A percentile compares a stretch with the other conserved stretches of the same genome.
These are phyloP conservation scores for Alaudala cheleensis DNA, from an alignment of 2,113 vertebrate species.

Conservation along the genomic window DNA sequence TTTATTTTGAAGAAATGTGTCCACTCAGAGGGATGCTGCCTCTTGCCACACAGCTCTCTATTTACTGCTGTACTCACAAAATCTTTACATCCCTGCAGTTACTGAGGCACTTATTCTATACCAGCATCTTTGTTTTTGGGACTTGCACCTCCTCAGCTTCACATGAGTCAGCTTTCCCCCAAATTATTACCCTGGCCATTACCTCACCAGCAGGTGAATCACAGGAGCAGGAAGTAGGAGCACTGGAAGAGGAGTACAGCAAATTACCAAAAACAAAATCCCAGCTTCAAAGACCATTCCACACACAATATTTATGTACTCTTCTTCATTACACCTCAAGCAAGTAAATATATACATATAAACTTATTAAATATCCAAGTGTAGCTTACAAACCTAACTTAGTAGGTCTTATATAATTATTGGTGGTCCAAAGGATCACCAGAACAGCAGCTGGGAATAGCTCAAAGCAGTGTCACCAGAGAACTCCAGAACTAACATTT, in stretches of 20 bases:
- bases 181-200: neutral
- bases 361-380: neutral
- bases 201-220: neutral
- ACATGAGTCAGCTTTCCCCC: neutral
- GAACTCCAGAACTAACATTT: neutral
- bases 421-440: neutral
- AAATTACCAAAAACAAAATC: slow-evolving; percentile 19
- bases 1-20: neutral
- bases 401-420: neutral
- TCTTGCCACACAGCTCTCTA: neutral
- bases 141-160: neutral
- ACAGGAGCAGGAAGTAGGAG: neutral
- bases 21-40: neutral
- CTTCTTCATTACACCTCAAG: neutral
- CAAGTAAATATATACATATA: neutral
- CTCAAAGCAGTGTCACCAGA: neutral
- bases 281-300: slow-evolving; percentile 1
- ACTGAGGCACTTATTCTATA: neutral
- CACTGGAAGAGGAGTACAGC: neutral
- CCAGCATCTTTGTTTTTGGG: neutral
- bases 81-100: neutral
- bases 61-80: neutral
- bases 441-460: neutral
- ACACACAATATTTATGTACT: neutral
- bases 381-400: neutral